phyloP scores from a whole-genome alignment of 2,888 invertebrate species.

The Mythimna albipuncta region DNA sequence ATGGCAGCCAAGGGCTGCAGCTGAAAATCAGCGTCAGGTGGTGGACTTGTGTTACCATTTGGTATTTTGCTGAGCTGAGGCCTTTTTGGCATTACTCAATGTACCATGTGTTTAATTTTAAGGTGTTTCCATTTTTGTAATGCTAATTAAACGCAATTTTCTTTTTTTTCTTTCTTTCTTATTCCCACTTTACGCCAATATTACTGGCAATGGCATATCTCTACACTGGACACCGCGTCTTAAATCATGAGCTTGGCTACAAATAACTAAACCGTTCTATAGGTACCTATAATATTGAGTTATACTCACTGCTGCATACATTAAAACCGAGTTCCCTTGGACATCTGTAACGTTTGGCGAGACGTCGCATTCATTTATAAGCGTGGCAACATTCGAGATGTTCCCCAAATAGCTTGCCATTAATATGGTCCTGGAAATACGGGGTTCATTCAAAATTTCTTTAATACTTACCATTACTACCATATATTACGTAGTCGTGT shows the following conservation, averaged over 20 bases:
- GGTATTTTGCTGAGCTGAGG: too few relatives aligned
- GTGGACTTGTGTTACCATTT: too few relatives aligned
- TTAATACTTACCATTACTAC: too few relatives aligned
- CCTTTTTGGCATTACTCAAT: too few relatives aligned
- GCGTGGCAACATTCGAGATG: constrained; percentile 73
- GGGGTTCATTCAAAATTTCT: neutral
- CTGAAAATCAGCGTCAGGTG: too few relatives aligned
- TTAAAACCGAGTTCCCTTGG: constrained; percentile 89
- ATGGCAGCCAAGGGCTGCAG: too few relatives aligned
- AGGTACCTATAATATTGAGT: neutral
- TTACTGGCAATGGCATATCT: too few relatives aligned
- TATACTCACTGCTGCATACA: constrained; percentile 87
- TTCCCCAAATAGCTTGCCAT: constrained; percentile 83
- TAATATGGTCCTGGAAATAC: constrained; percentile 75
- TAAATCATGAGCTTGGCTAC: neutral
- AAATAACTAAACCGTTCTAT: neutral
- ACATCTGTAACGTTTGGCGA: constrained; percentile 88
- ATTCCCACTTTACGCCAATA: too few relatives aligned
- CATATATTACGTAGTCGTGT: too few relatives aligned
- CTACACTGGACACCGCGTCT: too few relatives aligned
- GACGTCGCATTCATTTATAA: constrained; percentile 81
- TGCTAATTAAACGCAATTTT: neutral
- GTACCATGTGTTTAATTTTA: too few relatives aligned
- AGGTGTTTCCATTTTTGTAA: neutral
- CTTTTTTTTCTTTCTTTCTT: too few relatives aligned